Evolutionary conservation across 2,797 vertebrate genomes (phyloP), one percentile per base, ranked within the genome.

Genomic region (Xenops minutus): DNA sequence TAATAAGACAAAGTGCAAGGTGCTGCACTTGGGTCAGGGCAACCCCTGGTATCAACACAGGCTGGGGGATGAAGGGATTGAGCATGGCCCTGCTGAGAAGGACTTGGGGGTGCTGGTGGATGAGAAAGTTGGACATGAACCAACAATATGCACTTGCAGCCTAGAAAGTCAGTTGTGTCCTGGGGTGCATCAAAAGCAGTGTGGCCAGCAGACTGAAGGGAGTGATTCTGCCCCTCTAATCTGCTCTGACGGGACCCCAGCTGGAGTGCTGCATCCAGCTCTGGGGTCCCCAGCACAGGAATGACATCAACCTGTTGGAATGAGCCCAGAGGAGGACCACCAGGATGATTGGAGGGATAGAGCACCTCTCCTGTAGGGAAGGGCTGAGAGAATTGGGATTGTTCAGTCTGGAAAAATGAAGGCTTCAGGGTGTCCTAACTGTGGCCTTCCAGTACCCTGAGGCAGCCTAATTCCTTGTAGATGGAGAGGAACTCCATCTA

Each of bases 81-180:
- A 78, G 26, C 30, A 32, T 44, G 43, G 56, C 26, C 24, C 24
- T 63, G 36, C 12, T 0, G 1, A 78, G 36, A 30, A 63, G 61
- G 14, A 36, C 32, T 32, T 37, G 6, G 14, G 22, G 5, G 5
- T 69, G 55, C 30, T 34, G 29, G 24, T 48, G 26, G 30, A 15
- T 41, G 64, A 69, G 30, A 41, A 34, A 21, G 39, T 12, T 63
- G 39, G 39, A 41, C 29, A 43, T 63, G 61, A 63, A 26, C 39
- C 9, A 7, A 24, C 56, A 46, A 3, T 29, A 27, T 6, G 55
- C 37, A 23, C 36, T 34, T 1, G 24, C 48, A 32, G 41, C 30
- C 34, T 41, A 63, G 41, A 61, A 9, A 61, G 29, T 20, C 55
- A 14, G 0, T 0, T 0, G 20, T 55, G 0, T 34, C 48, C 49